Evolutionary conservation across 2,888 invertebrate species (phyloP).

Genomic region (Exocentrus adspersus): DNA sequence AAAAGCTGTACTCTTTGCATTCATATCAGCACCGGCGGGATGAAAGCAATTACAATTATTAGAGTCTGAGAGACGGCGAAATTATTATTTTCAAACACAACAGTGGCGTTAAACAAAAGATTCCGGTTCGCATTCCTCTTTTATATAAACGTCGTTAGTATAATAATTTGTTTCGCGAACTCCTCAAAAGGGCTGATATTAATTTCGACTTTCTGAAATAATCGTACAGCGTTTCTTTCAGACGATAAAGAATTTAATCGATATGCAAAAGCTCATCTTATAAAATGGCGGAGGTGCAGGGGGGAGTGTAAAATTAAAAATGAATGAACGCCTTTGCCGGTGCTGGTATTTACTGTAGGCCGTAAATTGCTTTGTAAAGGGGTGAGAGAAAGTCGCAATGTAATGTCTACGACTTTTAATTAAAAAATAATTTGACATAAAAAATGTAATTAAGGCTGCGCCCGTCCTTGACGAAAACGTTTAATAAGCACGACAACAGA

Average conservation of each 20-base stretch:
- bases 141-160: constrained; percentile 1
- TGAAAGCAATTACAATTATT: constrained; percentile 18
- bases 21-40: constrained; percentile 9
- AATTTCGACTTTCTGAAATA: constrained; percentile 6
- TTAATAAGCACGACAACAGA: too few relatives aligned
- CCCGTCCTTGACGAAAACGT: background rate
- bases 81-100: constrained; percentile 23
- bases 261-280: background rate
- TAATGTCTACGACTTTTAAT: background rate
- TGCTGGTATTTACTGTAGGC: background rate
- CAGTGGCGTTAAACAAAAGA: constrained; percentile 6
- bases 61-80: constrained; percentile 1
- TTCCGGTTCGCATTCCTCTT: constrained; percentile 3
- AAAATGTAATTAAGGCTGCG: background rate
- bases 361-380: background rate
- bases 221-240: background rate
- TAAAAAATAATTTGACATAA: background rate
- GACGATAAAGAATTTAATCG: background rate
- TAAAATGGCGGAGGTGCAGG: background rate
- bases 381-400: background rate
- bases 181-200: constrained; percentile 12
- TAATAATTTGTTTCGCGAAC: constrained; percentile 12
- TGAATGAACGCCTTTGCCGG: background rate
- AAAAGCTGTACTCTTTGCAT: constrained; percentile 22
- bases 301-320: background rate